Evolutionary conservation across 2,797 vertebrate genomes (phyloP).

Genomic region (Hydrophis major): DNA sequence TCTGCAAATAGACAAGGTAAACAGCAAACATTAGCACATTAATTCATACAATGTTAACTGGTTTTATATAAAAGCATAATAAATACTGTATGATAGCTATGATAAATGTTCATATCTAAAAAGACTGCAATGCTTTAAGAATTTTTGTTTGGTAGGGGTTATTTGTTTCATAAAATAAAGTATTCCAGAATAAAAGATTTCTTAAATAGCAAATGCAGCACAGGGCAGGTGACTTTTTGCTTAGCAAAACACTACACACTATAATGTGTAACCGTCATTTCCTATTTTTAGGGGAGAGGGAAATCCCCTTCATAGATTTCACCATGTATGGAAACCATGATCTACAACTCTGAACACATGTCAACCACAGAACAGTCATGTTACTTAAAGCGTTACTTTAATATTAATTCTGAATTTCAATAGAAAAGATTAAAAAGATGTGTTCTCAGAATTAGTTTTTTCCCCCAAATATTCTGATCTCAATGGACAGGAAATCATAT

Average conservation of each 20-base stretch:
- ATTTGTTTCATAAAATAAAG: neutral
- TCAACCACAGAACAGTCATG: neutral
- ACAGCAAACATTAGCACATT: neutral
- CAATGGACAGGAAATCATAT: neutral
- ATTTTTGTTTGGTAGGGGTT: neutral
- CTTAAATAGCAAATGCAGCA: neutral
- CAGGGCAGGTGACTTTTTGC: neutral
- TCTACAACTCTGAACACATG: neutral
- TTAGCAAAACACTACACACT: neutral
- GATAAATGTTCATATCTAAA: neutral
- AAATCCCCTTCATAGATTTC: neutral
- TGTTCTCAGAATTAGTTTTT: neutral
- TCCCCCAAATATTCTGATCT: neutral
- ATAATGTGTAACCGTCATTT: neutral
- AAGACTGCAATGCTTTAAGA: neutral
- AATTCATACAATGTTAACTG: neutral
- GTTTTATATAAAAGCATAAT: neutral
- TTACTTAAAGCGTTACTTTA: neutral
- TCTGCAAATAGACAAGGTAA: neutral
- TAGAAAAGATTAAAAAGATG: neutral
- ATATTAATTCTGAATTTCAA: neutral
- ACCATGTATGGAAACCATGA: neutral
- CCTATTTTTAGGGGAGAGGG: neutral
- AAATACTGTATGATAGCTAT: neutral
- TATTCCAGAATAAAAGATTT: conserved; percentile 1